phyloP scores from a whole-genome alignment of 2,888 invertebrate genomes.

The Apamea monoglypha region DNA sequence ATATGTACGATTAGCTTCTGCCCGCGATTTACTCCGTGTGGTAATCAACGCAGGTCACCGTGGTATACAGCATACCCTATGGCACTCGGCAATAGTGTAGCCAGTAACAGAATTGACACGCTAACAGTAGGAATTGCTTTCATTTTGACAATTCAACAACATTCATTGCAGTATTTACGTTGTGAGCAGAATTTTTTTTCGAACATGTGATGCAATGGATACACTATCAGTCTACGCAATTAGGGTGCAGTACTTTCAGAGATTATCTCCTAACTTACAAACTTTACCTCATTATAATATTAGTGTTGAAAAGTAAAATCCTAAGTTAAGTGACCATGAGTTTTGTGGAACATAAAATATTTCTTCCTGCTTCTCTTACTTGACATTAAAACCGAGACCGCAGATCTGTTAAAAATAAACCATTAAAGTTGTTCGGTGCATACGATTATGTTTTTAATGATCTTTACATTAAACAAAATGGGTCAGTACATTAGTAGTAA shows the following conservation, averaged over 20 bases:
- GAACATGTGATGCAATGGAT: no score
- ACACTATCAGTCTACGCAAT: no score
- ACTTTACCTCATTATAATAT: not conserved
- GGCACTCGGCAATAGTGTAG: not conserved
- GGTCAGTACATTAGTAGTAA: not conserved
- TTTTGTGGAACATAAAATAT: not conserved
- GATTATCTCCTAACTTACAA: not conserved
- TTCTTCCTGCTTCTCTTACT: not conserved
- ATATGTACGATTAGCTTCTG: no score
- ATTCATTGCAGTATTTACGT: no score
- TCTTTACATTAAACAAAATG: conserved; percentile 7
- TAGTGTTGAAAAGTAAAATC: not conserved
- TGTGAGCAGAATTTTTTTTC: no score
- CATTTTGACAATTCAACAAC: no score
- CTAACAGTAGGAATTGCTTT: no score
- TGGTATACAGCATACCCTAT: not conserved
- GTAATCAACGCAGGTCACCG: not conserved
- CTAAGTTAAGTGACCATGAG: not conserved
- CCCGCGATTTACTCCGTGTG: no score
- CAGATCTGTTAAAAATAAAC: not conserved
- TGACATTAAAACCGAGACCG: not conserved
- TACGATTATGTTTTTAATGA: not conserved
- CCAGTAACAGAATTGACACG: not conserved
- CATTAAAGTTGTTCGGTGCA: not conserved
- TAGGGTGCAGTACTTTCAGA: not conserved